A percentile compares a stretch with the other conserved stretches of the same genome.
These are phyloP conservation scores for Hetaerina americana DNA, from an alignment of 1,140 invertebrate species.

Conservation along the genomic window DNA sequence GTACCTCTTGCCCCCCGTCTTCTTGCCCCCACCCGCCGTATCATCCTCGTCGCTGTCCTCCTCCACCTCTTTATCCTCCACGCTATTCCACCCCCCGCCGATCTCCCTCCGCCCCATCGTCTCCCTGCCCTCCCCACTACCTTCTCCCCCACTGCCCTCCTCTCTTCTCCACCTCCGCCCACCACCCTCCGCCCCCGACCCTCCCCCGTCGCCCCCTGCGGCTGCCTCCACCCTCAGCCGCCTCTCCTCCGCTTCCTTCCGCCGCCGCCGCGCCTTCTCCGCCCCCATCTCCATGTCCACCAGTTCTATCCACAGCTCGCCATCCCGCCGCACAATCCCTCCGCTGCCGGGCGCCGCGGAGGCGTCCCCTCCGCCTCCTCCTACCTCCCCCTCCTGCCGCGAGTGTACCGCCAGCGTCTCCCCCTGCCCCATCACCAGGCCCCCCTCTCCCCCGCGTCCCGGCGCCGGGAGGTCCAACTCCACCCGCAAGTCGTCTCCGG, in stretches of 20 bases:
- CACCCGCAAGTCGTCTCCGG: background rate
- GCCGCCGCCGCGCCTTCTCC: background rate
- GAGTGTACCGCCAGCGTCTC: background rate
- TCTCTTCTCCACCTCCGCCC: background rate
- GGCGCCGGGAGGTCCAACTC: background rate
- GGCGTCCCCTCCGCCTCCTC: background rate
- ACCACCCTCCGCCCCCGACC: background rate
- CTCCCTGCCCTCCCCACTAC: too few species aligned
- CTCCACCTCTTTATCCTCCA: background rate
- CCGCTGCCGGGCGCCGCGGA: background rate
- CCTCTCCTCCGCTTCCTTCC: background rate
- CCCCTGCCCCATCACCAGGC: background rate
- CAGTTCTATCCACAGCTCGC: background rate
- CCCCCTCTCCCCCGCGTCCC: background rate
- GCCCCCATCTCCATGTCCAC: background rate
- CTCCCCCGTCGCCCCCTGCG: background rate
- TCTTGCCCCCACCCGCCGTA: background rate
- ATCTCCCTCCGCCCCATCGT: background rate
- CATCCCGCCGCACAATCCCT: background rate
- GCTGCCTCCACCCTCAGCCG: background rate
- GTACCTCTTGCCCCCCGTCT: background rate
- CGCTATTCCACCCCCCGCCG: background rate
- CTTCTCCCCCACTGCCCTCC: too few species aligned
- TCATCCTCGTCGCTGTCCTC: background rate
- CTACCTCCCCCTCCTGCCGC: background rate